Conservation (phyloP, 2,888 invertebrate genomes). For the Elmis aenea region DNA sequence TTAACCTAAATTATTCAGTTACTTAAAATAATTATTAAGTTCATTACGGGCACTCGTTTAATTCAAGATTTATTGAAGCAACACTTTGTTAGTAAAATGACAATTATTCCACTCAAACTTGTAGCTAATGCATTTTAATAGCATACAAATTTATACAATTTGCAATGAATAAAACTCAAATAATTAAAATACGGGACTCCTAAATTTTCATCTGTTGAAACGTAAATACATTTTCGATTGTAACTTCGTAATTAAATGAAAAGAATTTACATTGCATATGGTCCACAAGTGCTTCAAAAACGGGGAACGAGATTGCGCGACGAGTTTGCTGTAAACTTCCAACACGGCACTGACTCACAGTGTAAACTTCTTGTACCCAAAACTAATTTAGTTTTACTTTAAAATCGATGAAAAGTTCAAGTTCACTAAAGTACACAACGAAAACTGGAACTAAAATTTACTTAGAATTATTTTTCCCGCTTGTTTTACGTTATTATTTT, state of each 20-base stretch:
- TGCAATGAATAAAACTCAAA: constrained; percentile 33
- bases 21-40: constrained; percentile 17
- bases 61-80: constrained; percentile 18
- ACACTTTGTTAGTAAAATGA: constrained; percentile 22
- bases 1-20: constrained; percentile 14
- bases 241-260: constrained; percentile 1
- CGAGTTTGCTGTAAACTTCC: no score
- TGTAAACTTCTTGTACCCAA: no score
- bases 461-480: no score
- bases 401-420: no score
- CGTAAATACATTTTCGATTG: constrained; percentile 9
- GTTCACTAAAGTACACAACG: no score
- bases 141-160: constrained; percentile 45
- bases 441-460: no score
- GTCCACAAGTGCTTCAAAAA: no score
- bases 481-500: no score
- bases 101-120: constrained; percentile 27
- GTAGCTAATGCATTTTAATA: constrained; percentile 42
- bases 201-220: constrained; percentile 23
- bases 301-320: no score
- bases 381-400: no score
- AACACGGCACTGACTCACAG: no score
- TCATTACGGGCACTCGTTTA: constrained; percentile 15
- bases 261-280: constrained; percentile 1
- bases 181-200: constrained; percentile 35